Base-by-base conservation (phyloP, 2,888 invertebrate genomes). In the Acleris sparsana region DNA sequence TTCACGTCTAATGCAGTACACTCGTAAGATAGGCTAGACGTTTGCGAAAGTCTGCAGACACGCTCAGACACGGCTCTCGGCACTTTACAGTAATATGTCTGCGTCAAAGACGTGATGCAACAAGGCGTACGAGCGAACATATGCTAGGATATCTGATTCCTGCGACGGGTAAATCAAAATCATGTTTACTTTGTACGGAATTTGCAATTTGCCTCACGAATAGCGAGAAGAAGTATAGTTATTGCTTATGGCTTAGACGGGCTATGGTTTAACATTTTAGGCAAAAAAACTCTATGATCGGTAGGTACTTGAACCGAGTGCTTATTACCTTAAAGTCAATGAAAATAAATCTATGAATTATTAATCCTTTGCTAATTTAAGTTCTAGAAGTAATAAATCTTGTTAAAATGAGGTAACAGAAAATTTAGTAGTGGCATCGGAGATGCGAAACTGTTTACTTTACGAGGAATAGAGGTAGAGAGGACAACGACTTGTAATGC, bases 11-110 rank as follows among this genome's bases (percentile, higher is more conserved):
- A 56, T 60, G 17, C n/a, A 43, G 58, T 62, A 49, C 53, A 53
- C 65, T 68, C 63, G 71, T 72, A 65, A 65, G 72, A 62, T 71
- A 70, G 77, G 62, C 79, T 79, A 85, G 82, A 83, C 76, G 78
- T 78, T 87, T 85, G 85, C 84, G 86, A 88, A 87, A 89, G 85
- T 87, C 79, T 79, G 72, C 77, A 80, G 79, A 82, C 80, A 77
- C 82, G 83, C 82, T 80, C 80, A 84, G 87, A 87, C 84, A 86
- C 83, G 87, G 85, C 77, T 82, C 79, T 80, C 77, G 76, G 70
- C 74, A 75, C 78, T 76, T 74, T 79, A 75, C 73, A 85, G 80
- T 83, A 82, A 85, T 87, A 80, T 77, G 75, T 87, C 83, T 84
- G 78, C 79, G 83, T 86, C 85, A 83, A 74, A 66, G 65, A 68